These are phyloP conservation scores for Trachurus trachurus DNA, from an alignment of 2,797 vertebrate species.

Conservation along the genomic window DNA sequence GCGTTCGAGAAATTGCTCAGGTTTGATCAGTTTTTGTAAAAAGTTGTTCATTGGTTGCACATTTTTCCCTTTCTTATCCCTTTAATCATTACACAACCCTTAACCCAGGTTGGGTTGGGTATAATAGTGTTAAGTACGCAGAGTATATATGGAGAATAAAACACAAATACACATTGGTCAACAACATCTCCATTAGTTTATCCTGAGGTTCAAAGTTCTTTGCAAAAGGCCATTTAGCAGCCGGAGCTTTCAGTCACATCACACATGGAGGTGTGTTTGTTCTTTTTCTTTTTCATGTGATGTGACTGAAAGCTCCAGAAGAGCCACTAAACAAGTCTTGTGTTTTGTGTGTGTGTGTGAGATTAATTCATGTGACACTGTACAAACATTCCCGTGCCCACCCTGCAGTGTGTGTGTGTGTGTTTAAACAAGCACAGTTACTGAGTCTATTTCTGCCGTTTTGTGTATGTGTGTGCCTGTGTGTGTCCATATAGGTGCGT, in stretches of 20 bases:
- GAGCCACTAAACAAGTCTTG: neutral
- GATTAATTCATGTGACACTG: conserved; percentile 20
- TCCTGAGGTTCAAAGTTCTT: no score
- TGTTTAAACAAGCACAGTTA: conserved; percentile 24
- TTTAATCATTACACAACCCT: no score
- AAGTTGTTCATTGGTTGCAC: no score
- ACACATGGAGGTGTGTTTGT: neutral
- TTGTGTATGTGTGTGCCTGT: conserved; percentile 4
- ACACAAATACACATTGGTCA: no score
- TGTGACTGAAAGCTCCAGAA: conserved; percentile 2
- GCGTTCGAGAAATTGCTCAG: neutral
- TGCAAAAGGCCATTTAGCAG: no score
- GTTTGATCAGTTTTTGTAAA: no score
- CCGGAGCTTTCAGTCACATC: neutral
- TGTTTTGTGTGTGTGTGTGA: neutral
- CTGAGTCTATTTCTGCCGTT: neutral
- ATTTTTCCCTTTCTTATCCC: no score
- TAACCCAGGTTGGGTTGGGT: no score
- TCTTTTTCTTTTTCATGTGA: neutral
- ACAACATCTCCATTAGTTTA: no score
- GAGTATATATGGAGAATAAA: no score
- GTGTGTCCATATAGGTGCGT: conserved; percentile 1
- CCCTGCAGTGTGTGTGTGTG: conserved; percentile 6
- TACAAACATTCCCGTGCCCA: conserved; percentile 1
- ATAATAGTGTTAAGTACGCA: no score